phyloP scores from a whole-genome alignment of 2,888 invertebrate genomes.

The Cyrtodaria siliqua region DNA sequence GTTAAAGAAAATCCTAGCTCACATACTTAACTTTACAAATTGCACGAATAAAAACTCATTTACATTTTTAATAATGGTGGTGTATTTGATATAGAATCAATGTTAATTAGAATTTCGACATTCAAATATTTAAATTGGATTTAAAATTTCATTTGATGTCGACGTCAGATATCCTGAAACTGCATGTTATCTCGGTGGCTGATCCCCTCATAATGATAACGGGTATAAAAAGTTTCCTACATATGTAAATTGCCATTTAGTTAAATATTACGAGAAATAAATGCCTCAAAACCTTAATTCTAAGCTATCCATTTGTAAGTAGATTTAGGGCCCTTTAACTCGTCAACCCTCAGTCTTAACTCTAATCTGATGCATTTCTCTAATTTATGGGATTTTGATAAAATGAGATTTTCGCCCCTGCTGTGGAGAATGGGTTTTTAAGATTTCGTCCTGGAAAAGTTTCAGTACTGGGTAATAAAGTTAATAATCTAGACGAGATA shows the following conservation, averaged over 20 bases:
- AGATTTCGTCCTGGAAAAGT: constrained; percentile 28
- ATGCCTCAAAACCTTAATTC: constrained; percentile 26
- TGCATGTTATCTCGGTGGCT: constrained; percentile 5
- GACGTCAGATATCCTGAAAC: background rate
- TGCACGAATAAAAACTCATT: too few species aligned
- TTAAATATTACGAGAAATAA: constrained; percentile 49
- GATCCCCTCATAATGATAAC: constrained; percentile 33
- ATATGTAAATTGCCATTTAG: constrained; percentile 69
- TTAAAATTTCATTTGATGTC: constrained; percentile 32
- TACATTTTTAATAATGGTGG: constrained; percentile 1
- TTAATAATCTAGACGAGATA: constrained; percentile 23
- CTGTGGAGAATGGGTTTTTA: constrained; percentile 31
- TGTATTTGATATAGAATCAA: constrained; percentile 11
- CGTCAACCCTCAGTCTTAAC: constrained; percentile 18
- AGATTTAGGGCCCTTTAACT: constrained; percentile 26
- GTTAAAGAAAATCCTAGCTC: too few species aligned
- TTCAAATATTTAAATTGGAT: constrained; percentile 35
- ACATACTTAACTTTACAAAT: too few species aligned
- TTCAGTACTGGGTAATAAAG: constrained; percentile 37
- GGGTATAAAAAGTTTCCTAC: constrained; percentile 23
- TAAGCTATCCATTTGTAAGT: constrained; percentile 10
- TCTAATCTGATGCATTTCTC: constrained; percentile 29
- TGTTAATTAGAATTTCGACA: constrained; percentile 24
- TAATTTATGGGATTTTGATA: constrained; percentile 47
- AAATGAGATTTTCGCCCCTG: constrained; percentile 31